Base-by-base conservation (phyloP, 2,113 vertebrate species). In the Pipa parva region DNA sequence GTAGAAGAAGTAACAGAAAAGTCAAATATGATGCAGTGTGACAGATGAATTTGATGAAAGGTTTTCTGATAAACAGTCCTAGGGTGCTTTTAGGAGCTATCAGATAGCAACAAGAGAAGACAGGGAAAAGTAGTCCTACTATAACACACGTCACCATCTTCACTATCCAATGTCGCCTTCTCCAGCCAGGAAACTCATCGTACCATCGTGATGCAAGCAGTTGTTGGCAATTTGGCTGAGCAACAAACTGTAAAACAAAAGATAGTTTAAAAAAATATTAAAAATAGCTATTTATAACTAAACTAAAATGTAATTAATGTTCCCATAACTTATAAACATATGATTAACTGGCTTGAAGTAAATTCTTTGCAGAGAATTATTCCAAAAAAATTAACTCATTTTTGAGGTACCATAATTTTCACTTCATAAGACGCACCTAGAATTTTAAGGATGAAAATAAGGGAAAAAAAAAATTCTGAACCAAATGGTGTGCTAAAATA, bases 21-120 rank as follows among this genome's bases (percentile, higher is more conserved):
- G 95, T 98, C 88, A 99, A 83, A 82, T 99, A 98, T 46, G 97
- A 99, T n/a, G 95, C 87, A 1, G 97, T 97, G 78, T 99, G 97
- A 85, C 97, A 98, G 88, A 99, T 99, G 84, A 99, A 99, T 88
- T 99, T 99, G 86, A 99, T 95, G 83, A 99, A 99, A 72, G 96
- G 97, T 78, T 95, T 98, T 74, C 92, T 90, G 83, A 98, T 98
- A 87, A 97, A 95, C 8, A 94, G 83, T 72, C 97, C 94, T 5
- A 92, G 79, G 9, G 87, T 91, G 80, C 92, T 98, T 83, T 95
- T 97, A 27, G 97, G 97, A 52, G 85, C 87, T 74, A 97, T 86
- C 80, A 99, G 79, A 85, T 99, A 98, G 82, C 91, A 91, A 71
- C 95, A 79, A 72, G 90, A 97, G 78, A 99, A 89, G 73, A 96